Conservation (phyloP, 53 echinoderm and acorn worm genomes). For the Antedon mediterranea region DNA sequence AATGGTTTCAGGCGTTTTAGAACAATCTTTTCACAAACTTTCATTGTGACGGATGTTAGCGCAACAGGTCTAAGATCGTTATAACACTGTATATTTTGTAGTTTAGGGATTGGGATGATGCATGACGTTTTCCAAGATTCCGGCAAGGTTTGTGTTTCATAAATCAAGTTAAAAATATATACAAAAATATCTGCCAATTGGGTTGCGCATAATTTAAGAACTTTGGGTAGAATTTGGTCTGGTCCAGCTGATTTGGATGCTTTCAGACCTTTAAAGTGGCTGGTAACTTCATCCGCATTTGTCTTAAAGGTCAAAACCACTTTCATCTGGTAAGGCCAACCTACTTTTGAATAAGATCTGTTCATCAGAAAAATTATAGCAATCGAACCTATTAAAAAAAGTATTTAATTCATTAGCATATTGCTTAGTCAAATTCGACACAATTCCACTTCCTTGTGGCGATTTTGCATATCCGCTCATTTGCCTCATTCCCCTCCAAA, state of each 20-base stretch:
- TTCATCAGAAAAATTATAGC: background rate
- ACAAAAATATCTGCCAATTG: background rate
- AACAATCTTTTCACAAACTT: constrained; percentile 1
- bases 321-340: background rate
- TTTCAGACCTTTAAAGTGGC: background rate
- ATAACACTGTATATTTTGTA: background rate
- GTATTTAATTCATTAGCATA: background rate
- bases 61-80: background rate
- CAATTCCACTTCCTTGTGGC: background rate
- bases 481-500: background rate
- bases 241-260: background rate
- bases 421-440: background rate
- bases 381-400: background rate
- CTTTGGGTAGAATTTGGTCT: background rate
- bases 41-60: background rate
- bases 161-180: constrained; percentile 1
- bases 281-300: background rate
- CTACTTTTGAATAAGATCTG: background rate
- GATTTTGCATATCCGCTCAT: background rate
- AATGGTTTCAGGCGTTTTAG: background rate
- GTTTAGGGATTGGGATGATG: background rate
- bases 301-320: background rate
- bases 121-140: background rate
- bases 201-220: background rate
- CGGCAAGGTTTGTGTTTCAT: background rate